Conservation (phyloP, 1,140 invertebrate species). For the Polyergus mexicanus region DNA sequence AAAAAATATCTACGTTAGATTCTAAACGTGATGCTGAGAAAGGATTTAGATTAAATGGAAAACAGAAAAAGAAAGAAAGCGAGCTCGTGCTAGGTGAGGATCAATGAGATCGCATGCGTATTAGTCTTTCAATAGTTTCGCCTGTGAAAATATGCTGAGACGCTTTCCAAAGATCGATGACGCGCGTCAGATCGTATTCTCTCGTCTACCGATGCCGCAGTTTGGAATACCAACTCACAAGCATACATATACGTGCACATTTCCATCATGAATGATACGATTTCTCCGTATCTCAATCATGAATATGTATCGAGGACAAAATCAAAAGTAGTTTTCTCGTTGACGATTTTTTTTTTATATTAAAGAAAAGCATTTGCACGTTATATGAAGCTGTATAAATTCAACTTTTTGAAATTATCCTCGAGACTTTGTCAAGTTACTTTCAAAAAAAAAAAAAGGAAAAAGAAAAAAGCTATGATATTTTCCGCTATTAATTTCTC, state of each 20-base stretch:
- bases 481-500: slow-evolving; percentile 19
- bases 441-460: background rate
- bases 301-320: slow-evolving; percentile 32
- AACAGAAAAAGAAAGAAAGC: slow-evolving; percentile 22
- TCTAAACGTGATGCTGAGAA: background rate
- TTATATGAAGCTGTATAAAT: background rate
- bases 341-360: background rate
- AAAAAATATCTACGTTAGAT: background rate
- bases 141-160: slow-evolving; percentile 25
- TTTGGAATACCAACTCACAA: slow-evolving; percentile 2
- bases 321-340: slow-evolving; percentile 23
- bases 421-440: background rate
- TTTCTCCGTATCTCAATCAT: slow-evolving; percentile 42
- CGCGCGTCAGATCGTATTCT: slow-evolving; percentile 38
- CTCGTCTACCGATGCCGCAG: slow-evolving; percentile 22
- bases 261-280: slow-evolving; percentile 27
- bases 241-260: background rate
- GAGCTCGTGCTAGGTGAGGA: background rate
- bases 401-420: background rate
- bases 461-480: background rate
- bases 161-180: slow-evolving; percentile 54
- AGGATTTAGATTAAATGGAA: background rate
- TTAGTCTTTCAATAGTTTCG: slow-evolving; percentile 60
- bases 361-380: background rate
- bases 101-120: slow-evolving; percentile 48